These are phyloP conservation scores for Cyprinodon diabolis DNA, from an alignment of 2,797 vertebrate species.

Conservation along the genomic window DNA sequence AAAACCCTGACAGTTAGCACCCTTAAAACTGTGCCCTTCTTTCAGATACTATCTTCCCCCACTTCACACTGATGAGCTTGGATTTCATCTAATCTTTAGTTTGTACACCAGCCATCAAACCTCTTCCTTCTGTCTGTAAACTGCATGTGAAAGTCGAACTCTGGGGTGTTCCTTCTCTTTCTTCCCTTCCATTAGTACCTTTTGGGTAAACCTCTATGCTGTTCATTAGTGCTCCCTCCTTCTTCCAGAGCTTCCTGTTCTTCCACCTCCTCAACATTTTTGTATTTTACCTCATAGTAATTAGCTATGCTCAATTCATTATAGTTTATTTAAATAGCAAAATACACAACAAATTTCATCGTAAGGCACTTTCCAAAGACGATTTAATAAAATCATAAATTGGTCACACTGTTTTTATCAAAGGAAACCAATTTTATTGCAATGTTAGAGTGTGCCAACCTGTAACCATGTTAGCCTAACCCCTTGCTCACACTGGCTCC, in stretches of 20 bases:
- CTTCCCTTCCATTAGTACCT: background rate
- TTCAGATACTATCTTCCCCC: slow-evolving; percentile 24
- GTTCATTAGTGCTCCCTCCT: slow-evolving; percentile 7
- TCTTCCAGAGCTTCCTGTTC: background rate
- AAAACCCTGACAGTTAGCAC: slow-evolving; percentile 42
- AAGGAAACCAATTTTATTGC: too few species aligned
- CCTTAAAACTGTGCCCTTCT: slow-evolving; percentile 22
- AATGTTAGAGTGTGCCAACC: too few species aligned
- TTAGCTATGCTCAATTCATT: slow-evolving; percentile 8
- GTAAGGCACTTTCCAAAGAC: too few species aligned
- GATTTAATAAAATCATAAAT: too few species aligned
- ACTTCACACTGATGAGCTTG: slow-evolving; percentile 9
- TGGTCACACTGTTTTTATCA: too few species aligned
- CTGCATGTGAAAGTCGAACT: background rate
- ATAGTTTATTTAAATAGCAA: too few species aligned
- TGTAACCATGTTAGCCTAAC: too few species aligned
- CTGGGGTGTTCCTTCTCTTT: slow-evolving; percentile 1
- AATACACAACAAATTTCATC: too few species aligned
- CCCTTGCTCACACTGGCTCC: too few species aligned
- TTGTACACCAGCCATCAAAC: slow-evolving; percentile 9
- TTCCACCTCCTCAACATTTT: slow-evolving; percentile 8
- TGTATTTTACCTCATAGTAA: slow-evolving; percentile 40
- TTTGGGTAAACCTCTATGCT: slow-evolving; percentile 24
- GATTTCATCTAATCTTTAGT: slow-evolving; percentile 17
- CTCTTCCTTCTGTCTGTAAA: background rate